Evolutionary conservation across 1,140 invertebrate genomes (phyloP).

Genomic region (Drosophila serrata): DNA sequence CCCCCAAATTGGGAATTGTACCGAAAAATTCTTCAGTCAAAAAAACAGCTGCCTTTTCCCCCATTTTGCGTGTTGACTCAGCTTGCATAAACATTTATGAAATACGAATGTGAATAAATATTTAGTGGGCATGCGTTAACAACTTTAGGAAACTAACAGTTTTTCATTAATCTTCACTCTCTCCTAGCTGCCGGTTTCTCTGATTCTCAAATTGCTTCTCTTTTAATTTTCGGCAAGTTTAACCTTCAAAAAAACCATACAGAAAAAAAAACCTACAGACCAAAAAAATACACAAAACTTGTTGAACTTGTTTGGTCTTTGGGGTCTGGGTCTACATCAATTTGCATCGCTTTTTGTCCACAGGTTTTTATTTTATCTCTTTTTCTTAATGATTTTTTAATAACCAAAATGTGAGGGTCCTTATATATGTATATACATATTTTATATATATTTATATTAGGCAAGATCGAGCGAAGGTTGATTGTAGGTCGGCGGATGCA

Average conservation of each 20-base stretch:
- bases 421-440: slow-evolving; percentile 8
- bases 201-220: slow-evolving; percentile 15
- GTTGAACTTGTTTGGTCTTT: slow-evolving; percentile 70
- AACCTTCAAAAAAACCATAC: slow-evolving; percentile 65
- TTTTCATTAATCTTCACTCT: slow-evolving; percentile 54
- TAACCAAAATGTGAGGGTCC: slow-evolving; percentile 55
- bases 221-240: slow-evolving; percentile 45
- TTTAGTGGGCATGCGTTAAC: slow-evolving; percentile 71
- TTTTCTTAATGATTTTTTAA: slow-evolving; percentile 58
- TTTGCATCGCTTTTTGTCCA: slow-evolving; percentile 59
- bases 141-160: slow-evolving; percentile 67
- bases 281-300: slow-evolving; percentile 68
- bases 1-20: slow-evolving; percentile 13
- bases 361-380: slow-evolving; percentile 20
- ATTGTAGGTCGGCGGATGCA: slow-evolving; percentile 75
- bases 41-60: slow-evolving; percentile 2
- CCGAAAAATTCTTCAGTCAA: slow-evolving; percentile 10
- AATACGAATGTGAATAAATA: slow-evolving; percentile 58
- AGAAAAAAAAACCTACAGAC: slow-evolving; percentile 38
- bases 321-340: slow-evolving; percentile 36
- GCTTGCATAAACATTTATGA: slow-evolving; percentile 61
- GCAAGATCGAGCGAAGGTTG: slow-evolving; percentile 51
- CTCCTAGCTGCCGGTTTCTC: slow-evolving; percentile 7
- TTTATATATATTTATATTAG: background rate
- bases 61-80: slow-evolving; percentile 45